Percentiles rank a stretch among this genome's conserved stretches.
Evolutionary conservation across 2,888 invertebrate genomes (phyloP).

Genomic region (Harpagoxenus sublaevis): DNA sequence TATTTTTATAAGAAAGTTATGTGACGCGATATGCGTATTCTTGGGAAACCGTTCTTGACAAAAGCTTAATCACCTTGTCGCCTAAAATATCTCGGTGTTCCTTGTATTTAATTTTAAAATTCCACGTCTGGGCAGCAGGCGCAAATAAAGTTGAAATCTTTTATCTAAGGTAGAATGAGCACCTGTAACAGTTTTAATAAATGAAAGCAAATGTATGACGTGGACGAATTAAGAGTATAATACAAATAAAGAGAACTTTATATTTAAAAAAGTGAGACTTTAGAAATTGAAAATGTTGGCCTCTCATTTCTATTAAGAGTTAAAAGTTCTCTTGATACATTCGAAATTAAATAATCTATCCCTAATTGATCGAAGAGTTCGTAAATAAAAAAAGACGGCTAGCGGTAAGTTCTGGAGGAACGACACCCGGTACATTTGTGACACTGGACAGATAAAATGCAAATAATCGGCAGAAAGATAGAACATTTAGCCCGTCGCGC

Average conservation of each 20-base stretch:
- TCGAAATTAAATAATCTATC: not conserved
- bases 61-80: conserved; percentile 2
- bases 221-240: not conserved
- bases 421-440: not conserved
- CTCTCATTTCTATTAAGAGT: not conserved
- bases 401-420: not conserved
- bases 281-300: not conserved
- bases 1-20: not conserved
- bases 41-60: not conserved
- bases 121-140: not conserved
- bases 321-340: not conserved
- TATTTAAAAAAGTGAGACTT: not conserved
- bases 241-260: not conserved
- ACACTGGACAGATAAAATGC: not conserved
- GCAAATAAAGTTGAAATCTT: not conserved
- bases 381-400: not conserved
- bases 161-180: not conserved
- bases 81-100: not conserved
- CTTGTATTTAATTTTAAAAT: conserved; percentile 31
- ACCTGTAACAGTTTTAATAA: not conserved
- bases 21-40: not conserved
- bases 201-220: not conserved
- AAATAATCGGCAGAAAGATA: not conserved
- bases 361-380: not conserved
- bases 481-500: not conserved